Conservation (phyloP, 2,888 invertebrate genomes). For the Caenorhabditis sp. region DNA sequence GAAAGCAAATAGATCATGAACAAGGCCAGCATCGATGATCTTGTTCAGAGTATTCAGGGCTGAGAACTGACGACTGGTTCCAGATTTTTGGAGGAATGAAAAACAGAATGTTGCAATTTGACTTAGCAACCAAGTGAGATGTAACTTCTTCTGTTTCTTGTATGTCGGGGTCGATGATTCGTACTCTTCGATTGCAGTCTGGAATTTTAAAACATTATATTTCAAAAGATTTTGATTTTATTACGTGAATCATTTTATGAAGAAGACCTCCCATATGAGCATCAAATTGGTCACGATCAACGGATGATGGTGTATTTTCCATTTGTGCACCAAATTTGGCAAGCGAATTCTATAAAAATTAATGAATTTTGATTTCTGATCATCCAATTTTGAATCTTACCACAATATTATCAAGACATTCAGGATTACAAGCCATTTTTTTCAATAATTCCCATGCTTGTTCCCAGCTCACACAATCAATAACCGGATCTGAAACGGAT, state of each 20-base stretch:
- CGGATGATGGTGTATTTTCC: slow-evolving; percentile 49
- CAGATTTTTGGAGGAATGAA: slow-evolving; percentile 75
- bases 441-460: slow-evolving; percentile 75
- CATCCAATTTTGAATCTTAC: too few relatives aligned
- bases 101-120: slow-evolving; percentile 75
- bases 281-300: slow-evolving; percentile 72
- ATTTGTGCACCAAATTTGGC: slow-evolving; percentile 59
- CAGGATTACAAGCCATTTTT: slow-evolving; percentile 76
- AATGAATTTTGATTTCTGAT: too few relatives aligned
- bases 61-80: slow-evolving; percentile 77
- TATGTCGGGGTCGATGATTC: slow-evolving; percentile 64
- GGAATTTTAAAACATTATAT: slow-evolving; percentile 19
- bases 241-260: slow-evolving; percentile 74
- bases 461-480: slow-evolving; percentile 71
- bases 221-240: slow-evolving; percentile 2
- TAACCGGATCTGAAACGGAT: slow-evolving; percentile 44
- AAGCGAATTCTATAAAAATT: slow-evolving; percentile 48
- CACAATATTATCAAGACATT: slow-evolving; percentile 75
- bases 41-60: slow-evolving; percentile 77
- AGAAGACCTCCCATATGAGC: slow-evolving; percentile 73
- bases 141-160: slow-evolving; percentile 59
- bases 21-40: slow-evolving; percentile 75
- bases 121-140: slow-evolving; percentile 74
- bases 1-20: slow-evolving; percentile 71
- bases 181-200: slow-evolving; percentile 73